Evolutionary conservation across 2,888 invertebrate species (phyloP).

Genomic region (Hypomecis atomaria): DNA sequence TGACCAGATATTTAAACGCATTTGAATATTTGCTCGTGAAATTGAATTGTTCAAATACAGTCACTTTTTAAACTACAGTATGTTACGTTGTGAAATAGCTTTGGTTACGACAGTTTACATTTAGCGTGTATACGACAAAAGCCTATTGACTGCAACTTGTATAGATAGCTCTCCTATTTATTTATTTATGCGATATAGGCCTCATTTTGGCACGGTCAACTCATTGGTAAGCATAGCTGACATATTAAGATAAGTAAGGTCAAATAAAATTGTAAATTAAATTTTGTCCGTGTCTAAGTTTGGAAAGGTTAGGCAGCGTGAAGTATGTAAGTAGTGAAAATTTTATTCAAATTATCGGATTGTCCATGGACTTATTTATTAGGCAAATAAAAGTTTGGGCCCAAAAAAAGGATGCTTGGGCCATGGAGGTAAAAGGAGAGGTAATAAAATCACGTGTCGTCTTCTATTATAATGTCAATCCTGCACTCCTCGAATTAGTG

Average conservation of each 20-base stretch:
- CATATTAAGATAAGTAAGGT: conserved; percentile 18
- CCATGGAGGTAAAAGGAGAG: no score
- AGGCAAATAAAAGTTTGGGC: no score
- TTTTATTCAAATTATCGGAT: no score
- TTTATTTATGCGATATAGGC: conserved; percentile 21
- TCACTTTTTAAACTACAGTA: conserved; percentile 7
- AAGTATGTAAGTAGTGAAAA: neutral
- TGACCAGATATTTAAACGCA: neutral
- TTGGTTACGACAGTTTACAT: conserved; percentile 50
- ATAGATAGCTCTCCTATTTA: conserved; percentile 35
- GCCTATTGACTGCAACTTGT: conserved; percentile 47
- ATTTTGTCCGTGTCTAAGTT: conserved; percentile 2
- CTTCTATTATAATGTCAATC: no score
- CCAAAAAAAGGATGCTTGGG: no score
- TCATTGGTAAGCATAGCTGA: conserved; percentile 31
- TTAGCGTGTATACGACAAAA: conserved; percentile 61
- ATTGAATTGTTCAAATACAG: conserved; percentile 1
- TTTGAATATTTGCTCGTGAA: conserved; percentile 1
- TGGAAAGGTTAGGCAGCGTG: neutral
- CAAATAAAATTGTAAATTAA: conserved; percentile 28
- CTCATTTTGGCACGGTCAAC: conserved; percentile 31
- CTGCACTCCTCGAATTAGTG: no score
- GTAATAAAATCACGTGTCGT: no score
- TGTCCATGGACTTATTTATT: no score
- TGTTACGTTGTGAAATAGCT: conserved; percentile 38